A percentile compares a stretch with the other conserved stretches of the same genome.
Conservation (phyloP, 2,113 vertebrate species). For the Butastur rufipennis region DNA sequence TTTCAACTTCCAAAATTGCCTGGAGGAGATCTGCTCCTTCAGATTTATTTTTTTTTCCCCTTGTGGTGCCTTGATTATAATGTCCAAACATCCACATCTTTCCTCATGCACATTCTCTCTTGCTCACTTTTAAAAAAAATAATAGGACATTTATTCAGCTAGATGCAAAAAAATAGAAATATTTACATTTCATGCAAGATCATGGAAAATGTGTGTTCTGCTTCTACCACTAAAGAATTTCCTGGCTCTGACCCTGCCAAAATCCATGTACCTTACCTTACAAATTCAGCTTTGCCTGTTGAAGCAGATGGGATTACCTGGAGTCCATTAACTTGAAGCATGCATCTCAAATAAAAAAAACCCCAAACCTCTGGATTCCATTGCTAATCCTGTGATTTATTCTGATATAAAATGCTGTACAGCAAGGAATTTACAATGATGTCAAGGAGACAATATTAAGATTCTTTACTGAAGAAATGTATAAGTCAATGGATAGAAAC, state of each 20-base stretch:
- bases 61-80: not conserved
- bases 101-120: not conserved
- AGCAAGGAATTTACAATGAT: not conserved
- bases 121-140: not conserved
- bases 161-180: not conserved
- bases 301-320: not conserved
- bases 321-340: not conserved
- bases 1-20: not conserved
- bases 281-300: not conserved
- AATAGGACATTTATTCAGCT: not conserved
- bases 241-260: not conserved
- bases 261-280: not conserved
- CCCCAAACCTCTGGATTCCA: not conserved
- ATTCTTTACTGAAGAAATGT: not conserved
- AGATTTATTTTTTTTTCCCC: not conserved
- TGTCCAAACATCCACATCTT: not conserved
- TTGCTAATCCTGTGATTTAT: not conserved
- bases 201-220: not conserved
- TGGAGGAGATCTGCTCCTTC: not conserved
- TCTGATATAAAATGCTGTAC: not conserved
- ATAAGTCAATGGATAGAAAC: not conserved
- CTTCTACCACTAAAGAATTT: not conserved
- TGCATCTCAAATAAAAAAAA: accelerated
- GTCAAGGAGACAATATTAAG: not conserved
- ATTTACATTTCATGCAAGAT: not conserved